A percentile compares a stretch with the other conserved stretches of the same genome.
phyloP scores from a whole-genome alignment of 2,888 invertebrate genomes.

The Octonoba sinensis region DNA sequence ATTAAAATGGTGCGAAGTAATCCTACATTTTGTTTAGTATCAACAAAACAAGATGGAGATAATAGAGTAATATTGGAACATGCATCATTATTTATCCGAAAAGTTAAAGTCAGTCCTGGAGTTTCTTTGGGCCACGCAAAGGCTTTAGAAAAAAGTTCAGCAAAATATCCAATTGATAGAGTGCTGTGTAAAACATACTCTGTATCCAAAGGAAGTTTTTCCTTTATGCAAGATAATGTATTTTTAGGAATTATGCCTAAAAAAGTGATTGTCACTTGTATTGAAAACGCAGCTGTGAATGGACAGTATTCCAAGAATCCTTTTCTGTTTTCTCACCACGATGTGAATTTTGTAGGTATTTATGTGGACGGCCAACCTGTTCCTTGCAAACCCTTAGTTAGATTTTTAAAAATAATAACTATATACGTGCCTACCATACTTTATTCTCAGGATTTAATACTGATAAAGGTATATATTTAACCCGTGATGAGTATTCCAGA shows the following conservation, averaged over 20 bases:
- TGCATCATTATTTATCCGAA: constrained; percentile 62
- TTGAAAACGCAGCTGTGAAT: constrained; percentile 64
- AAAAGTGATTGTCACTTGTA: constrained; percentile 62
- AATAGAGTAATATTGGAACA: constrained; percentile 40
- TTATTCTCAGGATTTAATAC: constrained; percentile 67
- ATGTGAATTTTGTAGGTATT: constrained; percentile 61
- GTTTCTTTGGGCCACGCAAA: no score
- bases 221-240: no score
- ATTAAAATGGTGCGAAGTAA: constrained; percentile 38
- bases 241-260: no score
- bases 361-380: constrained; percentile 66
- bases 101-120: no score
- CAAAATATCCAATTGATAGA: no score
- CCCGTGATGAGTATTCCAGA: constrained; percentile 11
- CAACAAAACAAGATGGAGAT: neutral
- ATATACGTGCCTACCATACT: constrained; percentile 67
- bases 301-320: constrained; percentile 66
- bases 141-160: no score
- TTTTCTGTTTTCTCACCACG: constrained; percentile 66
- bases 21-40: constrained; percentile 25
- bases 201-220: no score
- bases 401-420: constrained; percentile 12
- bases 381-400: constrained; percentile 59
- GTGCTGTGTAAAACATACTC: no score
- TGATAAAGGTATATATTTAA: constrained; percentile 65